phyloP scores from a whole-genome alignment of 2,797 vertebrate genomes.

The Cichlasoma orientale region DNA sequence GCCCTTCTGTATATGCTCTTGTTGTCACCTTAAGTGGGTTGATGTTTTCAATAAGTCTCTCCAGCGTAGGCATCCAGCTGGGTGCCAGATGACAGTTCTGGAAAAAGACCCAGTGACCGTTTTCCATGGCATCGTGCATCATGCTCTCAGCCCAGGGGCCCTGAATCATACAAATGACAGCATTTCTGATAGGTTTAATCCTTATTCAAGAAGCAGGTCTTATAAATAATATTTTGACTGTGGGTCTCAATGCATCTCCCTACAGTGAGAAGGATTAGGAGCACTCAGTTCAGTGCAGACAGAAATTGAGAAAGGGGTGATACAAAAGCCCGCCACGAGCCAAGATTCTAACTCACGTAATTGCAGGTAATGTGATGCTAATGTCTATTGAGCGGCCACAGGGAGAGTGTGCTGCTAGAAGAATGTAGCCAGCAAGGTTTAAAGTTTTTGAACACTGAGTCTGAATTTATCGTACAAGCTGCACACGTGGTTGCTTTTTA shows the following conservation, averaged over 20 bases:
- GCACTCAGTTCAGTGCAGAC: background rate
- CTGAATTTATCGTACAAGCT: slow-evolving; percentile 19
- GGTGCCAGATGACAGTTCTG: slow-evolving; percentile 96
- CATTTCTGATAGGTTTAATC: background rate
- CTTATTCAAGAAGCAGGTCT: background rate
- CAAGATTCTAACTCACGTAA: slow-evolving; percentile 6
- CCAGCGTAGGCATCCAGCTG: slow-evolving; percentile 91
- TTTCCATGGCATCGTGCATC: slow-evolving; percentile 88
- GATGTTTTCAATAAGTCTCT: slow-evolving; percentile 89
- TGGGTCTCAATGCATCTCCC: background rate
- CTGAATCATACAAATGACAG: slow-evolving; percentile 64
- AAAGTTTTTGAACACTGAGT: background rate
- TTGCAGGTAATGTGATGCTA: slow-evolving; percentile 8
- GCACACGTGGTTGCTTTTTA: background rate
- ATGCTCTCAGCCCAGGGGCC: slow-evolving; percentile 88
- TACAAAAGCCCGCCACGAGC: background rate
- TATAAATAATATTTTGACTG: background rate
- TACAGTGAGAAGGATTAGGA: background rate
- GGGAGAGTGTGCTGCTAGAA: background rate
- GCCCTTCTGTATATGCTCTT: background rate
- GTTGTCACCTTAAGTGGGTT: slow-evolving; percentile 81
- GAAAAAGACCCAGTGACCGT: slow-evolving; percentile 95
- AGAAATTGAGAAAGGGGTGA: slow-evolving; percentile 3
- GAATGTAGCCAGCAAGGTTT: background rate
- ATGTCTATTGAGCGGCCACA: slow-evolving; percentile 4